These are phyloP conservation scores for Eupithecia exiguata DNA, from an alignment of 2,888 invertebrate species.

Conservation along the genomic window DNA sequence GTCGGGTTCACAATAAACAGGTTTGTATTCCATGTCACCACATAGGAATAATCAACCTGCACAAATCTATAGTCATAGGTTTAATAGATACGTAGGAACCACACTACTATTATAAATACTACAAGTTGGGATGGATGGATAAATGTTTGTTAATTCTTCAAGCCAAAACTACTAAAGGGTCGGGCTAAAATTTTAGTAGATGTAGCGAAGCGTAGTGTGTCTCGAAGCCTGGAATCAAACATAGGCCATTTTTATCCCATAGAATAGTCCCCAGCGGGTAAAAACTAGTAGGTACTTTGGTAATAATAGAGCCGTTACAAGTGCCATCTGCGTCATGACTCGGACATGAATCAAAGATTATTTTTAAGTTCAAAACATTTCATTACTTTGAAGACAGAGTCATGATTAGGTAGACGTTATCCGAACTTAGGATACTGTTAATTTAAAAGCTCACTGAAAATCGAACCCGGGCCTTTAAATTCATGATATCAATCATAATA, in stretches of 20 bases:
- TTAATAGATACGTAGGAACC: neutral
- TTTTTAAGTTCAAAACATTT: neutral
- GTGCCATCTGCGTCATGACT: too few relatives aligned
- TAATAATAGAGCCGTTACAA: neutral
- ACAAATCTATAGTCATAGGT: neutral
- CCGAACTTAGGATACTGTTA: neutral
- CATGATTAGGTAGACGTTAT: neutral
- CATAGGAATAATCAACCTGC: constrained; percentile 1
- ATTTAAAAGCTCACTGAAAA: neutral
- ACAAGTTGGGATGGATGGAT: too few relatives aligned
- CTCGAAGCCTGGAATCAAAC: too few relatives aligned
- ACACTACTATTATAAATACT: too few relatives aligned
- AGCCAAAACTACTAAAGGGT: too few relatives aligned
- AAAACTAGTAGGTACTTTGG: neutral
- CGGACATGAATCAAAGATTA: neutral
- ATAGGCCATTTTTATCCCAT: too few relatives aligned
- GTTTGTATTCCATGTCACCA: constrained; percentile 10
- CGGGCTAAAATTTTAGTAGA: too few relatives aligned
- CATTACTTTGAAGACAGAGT: neutral
- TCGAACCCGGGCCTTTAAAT: neutral
- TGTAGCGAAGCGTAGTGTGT: too few relatives aligned
- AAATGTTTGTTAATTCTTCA: too few relatives aligned
- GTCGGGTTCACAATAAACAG: constrained; percentile 17
- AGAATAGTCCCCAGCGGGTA: too few relatives aligned
- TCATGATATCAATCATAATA: neutral